These are phyloP conservation scores for Caradrina kadenii DNA, from an alignment of 2,888 invertebrate species.

Conservation along the genomic window DNA sequence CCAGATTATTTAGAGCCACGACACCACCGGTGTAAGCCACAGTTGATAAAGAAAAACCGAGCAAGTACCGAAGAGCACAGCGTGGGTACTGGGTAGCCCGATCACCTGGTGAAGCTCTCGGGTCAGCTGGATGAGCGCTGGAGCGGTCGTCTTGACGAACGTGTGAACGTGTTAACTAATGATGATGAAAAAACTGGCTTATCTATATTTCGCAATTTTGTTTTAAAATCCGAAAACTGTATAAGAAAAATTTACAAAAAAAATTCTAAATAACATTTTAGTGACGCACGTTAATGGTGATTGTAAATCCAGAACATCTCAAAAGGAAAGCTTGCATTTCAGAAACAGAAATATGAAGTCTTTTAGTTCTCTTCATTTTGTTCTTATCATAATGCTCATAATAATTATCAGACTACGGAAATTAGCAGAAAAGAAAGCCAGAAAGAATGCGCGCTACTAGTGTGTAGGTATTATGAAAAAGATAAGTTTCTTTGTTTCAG, in stretches of 20 bases:
- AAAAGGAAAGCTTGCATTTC: neutral
- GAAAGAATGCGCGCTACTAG: constrained; percentile 26
- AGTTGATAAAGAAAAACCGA: too few relatives aligned
- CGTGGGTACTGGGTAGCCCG: too few relatives aligned
- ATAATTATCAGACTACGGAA: constrained; percentile 46
- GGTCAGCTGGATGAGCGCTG: too few relatives aligned
- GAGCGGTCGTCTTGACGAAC: too few relatives aligned
- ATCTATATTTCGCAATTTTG: too few relatives aligned
- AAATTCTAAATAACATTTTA: neutral
- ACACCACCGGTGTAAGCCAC: neutral
- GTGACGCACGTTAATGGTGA: neutral
- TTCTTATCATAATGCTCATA: constrained; percentile 50
- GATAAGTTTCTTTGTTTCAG: constrained; percentile 57
- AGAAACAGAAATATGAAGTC: constrained; percentile 18
- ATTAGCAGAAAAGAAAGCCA: constrained; percentile 42
- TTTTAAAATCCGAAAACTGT: too few relatives aligned
- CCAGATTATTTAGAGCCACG: constrained; percentile 45
- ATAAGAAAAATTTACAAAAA: too few relatives aligned
- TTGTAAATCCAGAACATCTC: constrained; percentile 1
- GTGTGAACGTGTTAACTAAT: too few relatives aligned
- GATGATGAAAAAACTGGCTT: too few relatives aligned
- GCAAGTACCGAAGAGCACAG: too few relatives aligned
- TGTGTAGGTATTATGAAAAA: constrained; percentile 40
- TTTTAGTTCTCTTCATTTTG: constrained; percentile 35
- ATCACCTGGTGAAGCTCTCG: too few relatives aligned